Evolutionary conservation across 2,888 invertebrate genomes (phyloP), one percentile per base, ranked within the genome.

Genomic region (Leucophenga montana): DNA sequence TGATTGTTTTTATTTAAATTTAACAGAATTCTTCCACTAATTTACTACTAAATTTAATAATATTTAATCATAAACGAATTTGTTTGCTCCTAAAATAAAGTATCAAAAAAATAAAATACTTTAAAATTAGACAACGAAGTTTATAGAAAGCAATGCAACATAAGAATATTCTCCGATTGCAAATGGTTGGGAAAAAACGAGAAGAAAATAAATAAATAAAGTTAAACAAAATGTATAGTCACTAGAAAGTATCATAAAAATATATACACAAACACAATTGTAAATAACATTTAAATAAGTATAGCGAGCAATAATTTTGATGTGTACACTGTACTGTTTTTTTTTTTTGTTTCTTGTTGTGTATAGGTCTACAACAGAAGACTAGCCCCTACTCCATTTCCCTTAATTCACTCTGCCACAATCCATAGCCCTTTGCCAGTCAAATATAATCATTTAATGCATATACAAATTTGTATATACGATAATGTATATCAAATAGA

Each of bases 141-240:
- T 53, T 68, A 71, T 77, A 76, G 82, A 80, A 77, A 75, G 71
- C 20, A 67, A 54, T 13, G 18, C 65, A 1, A 14, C 14, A 20
- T 18, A 8, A 54, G 13, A 56, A 11, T 56, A 14, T 11, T 9
- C n/a, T n/a, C n/a, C n/a, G n/a, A n/a, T n/a, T n/a, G n/a, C n/a
- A n/a, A n/a, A n/a, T n/a, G n/a, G n/a, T 5, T 39, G 11, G 11
- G 11, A 39, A 39, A 11, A 39, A 39, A 46, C 6, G 9, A 64
- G 20, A 64, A 74, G 71, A 80, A 70, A 79, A 77, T 82, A 72
- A 79, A 80, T 79, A 77, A 84, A 84, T 80, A 83, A 76, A 80
- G 81, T 75, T 84, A 86, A 86, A 85, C 81, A 80, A 85, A 87
- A 88, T 89, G 88, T 88, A 88, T 89, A 88, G 88, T 88, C 88